These are phyloP conservation scores for Hippotragus niger DNA, from an alignment of 2,113 vertebrate species.

Conservation along the genomic window DNA sequence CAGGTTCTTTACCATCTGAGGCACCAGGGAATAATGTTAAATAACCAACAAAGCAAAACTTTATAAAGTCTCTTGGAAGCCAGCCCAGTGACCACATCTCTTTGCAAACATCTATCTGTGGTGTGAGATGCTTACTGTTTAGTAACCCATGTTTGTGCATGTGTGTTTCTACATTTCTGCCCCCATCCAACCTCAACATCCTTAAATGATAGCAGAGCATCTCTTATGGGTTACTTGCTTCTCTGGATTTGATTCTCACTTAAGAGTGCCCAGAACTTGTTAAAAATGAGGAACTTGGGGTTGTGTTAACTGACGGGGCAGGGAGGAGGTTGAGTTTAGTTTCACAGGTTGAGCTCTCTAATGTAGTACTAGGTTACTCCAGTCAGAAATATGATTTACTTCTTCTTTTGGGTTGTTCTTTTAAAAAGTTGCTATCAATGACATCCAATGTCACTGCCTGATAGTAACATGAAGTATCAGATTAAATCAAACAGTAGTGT, in stretches of 20 bases:
- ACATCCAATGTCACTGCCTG: slow-evolving; percentile 23
- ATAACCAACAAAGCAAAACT: neutral
- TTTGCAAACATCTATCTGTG: neutral
- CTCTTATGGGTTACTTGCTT: neutral
- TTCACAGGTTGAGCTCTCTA: neutral
- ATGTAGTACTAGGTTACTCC: neutral
- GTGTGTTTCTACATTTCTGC: neutral
- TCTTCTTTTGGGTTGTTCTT: neutral
- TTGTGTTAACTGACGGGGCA: neutral
- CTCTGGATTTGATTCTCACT: neutral
- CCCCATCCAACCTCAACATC: neutral
- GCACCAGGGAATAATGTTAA: neutral
- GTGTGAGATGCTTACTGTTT: neutral
- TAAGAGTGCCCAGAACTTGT: neutral
- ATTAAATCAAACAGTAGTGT: slow-evolving; percentile 51
- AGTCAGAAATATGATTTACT: neutral
- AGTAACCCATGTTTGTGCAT: neutral
- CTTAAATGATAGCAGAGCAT: neutral
- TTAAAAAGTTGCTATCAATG: slow-evolving; percentile 30
- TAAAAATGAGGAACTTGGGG: neutral
- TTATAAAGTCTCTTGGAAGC: neutral
- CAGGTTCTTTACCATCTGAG: neutral
- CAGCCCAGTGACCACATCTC: neutral
- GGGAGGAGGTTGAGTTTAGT: neutral
- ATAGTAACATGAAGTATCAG: slow-evolving; percentile 41